These are phyloP conservation scores for Galago senegalensis DNA, from an alignment of 2,797 vertebrate genomes.

Conservation along the genomic window DNA sequence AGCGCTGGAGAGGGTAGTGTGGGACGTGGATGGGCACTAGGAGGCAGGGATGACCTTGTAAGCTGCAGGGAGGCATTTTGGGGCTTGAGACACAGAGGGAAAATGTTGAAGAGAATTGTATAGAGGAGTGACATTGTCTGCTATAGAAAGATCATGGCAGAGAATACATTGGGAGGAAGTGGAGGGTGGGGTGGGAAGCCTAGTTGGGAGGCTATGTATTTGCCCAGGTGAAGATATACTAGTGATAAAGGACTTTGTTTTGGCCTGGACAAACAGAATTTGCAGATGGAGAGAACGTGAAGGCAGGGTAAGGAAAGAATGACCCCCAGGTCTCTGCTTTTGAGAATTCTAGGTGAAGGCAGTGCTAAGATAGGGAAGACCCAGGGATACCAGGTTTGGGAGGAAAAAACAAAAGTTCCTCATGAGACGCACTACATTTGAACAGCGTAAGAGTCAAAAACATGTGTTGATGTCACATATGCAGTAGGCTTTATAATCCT, in stretches of 20 bases:
- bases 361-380: neutral
- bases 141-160: neutral
- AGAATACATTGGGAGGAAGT: neutral
- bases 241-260: neutral
- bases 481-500: neutral
- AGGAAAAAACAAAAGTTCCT: neutral
- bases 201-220: neutral
- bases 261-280: neutral
- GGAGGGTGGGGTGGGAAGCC: neutral
- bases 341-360: neutral
- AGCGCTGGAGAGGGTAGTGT: too few relatives aligned
- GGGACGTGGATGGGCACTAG: fast-evolving
- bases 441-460: neutral
- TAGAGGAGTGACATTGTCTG: neutral
- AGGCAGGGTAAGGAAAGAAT: neutral
- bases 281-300: neutral
- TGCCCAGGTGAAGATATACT: neutral
- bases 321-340: neutral
- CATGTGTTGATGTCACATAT: too few relatives aligned
- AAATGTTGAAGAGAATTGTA: neutral
- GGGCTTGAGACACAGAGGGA: neutral
- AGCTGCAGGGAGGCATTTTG: too few relatives aligned
- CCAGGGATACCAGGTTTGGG: neutral
- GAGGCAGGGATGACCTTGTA: neutral
- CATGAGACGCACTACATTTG: fast-evolving